Evolutionary conservation across 2,113 vertebrate species (phyloP).

Genomic region (Guaruba guarouba): DNA sequence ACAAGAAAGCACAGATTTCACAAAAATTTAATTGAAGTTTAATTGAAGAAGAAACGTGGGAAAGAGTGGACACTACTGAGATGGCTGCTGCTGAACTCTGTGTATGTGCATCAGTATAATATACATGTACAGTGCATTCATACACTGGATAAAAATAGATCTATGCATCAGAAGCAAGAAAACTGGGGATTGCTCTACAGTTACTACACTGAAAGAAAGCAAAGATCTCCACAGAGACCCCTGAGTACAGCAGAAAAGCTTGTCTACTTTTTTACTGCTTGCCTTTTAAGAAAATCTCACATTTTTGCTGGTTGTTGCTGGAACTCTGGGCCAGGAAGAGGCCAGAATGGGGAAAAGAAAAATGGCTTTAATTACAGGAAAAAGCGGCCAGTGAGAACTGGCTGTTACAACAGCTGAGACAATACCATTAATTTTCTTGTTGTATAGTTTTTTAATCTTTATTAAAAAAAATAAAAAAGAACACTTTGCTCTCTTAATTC

Average conservation of each 20-base stretch:
- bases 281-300: background rate
- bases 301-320: slow-evolving; percentile 18
- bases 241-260: background rate
- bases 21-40: background rate
- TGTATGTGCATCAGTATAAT: background rate
- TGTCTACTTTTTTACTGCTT: background rate
- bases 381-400: slow-evolving; percentile 19
- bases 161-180: background rate
- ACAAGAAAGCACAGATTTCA: background rate
- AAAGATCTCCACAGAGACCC: background rate
- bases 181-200: background rate
- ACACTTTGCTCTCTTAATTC: background rate
- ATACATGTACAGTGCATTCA: background rate
- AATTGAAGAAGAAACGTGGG: background rate
- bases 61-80: background rate
- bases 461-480: background rate
- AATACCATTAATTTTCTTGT: background rate
- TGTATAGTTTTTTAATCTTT: background rate
- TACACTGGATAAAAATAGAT: background rate
- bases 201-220: background rate
- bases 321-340: slow-evolving; percentile 33
- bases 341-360: slow-evolving; percentile 40
- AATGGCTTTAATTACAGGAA: slow-evolving; percentile 64
- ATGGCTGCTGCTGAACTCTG: background rate
- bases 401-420: slow-evolving; percentile 16